phyloP scores from a whole-genome alignment of 2,797 vertebrate genomes.

The Eulemur albifrons region DNA sequence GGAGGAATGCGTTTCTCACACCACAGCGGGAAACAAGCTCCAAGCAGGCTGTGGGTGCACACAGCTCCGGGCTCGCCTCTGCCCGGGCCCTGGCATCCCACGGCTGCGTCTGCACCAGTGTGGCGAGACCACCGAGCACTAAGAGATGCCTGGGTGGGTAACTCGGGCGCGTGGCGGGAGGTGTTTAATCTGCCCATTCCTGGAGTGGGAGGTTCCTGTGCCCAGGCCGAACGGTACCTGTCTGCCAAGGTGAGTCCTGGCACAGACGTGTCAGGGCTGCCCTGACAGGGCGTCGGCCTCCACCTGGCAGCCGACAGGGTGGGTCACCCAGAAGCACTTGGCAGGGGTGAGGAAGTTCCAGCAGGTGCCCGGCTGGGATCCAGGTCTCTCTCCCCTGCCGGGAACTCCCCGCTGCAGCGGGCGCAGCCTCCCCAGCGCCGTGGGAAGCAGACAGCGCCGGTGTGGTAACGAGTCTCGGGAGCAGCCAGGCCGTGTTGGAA shows the following conservation, averaged over 20 bases:
- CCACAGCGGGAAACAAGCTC: too few relatives aligned
- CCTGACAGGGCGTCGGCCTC: rapidly evolving
- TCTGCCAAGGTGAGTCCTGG: neutral
- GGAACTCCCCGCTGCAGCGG: rapidly evolving
- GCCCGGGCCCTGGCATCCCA: neutral
- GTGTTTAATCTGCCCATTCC: neutral
- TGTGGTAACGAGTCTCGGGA: rapidly evolving
- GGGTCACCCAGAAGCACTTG: too few relatives aligned
- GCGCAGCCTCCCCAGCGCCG: rapidly evolving
- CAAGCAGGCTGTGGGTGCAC: rapidly evolving
- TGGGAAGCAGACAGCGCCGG: neutral
- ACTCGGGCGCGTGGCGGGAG: rapidly evolving
- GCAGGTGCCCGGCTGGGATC: neutral
- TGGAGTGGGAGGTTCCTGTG: neutral
- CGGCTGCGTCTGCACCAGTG: rapidly evolving
- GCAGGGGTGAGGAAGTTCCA: rapidly evolving
- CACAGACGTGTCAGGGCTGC: rapidly evolving
- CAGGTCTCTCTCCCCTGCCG: rapidly evolving
- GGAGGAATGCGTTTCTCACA: rapidly evolving
- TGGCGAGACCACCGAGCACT: neutral
- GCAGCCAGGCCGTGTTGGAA: rapidly evolving
- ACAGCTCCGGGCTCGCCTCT: rapidly evolving
- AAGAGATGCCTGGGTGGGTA: neutral
- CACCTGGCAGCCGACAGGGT: rapidly evolving
- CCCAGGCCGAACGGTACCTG: rapidly evolving